Evolutionary conservation across 1,140 invertebrate species (phyloP).

Genomic region (Drosophila suzukii): DNA sequence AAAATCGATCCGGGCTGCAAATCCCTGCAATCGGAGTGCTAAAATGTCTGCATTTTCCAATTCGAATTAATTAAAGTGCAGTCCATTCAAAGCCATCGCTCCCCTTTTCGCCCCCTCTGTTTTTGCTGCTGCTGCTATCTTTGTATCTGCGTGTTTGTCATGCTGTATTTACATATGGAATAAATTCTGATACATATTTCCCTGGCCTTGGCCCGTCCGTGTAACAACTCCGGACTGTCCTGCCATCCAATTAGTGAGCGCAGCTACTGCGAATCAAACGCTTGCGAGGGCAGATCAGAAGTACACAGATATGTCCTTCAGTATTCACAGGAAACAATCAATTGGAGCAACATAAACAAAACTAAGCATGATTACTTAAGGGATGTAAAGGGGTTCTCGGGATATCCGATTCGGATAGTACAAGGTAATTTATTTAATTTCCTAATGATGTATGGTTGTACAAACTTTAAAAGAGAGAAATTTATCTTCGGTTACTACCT

Average conservation of each 20-base stretch:
- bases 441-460: too few species aligned
- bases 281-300: constrained; percentile 5
- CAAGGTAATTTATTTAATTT: too few species aligned
- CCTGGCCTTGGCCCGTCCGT: constrained; percentile 25
- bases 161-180: constrained; percentile 39
- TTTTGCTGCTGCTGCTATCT: not conserved
- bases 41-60: constrained; percentile 7
- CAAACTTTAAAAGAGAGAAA: too few species aligned
- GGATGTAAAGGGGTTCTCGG: too few species aligned
- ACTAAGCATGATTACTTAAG: too few species aligned
- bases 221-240: not conserved
- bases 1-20: constrained; percentile 7
- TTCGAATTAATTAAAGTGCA: constrained; percentile 50
- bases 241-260: constrained; percentile 35
- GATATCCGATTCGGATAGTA: too few species aligned
- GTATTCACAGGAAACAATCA: too few species aligned
- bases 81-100: constrained; percentile 15
- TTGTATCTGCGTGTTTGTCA: not conserved
- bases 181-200: constrained; percentile 14
- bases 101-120: not conserved
- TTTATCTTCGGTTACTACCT: too few species aligned
- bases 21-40: constrained; percentile 4
- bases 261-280: constrained; percentile 21
- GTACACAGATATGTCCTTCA: not conserved
- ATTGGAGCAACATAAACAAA: too few species aligned